Base-by-base conservation (phyloP, 2,113 vertebrate species). In the Tor tambroides region DNA sequence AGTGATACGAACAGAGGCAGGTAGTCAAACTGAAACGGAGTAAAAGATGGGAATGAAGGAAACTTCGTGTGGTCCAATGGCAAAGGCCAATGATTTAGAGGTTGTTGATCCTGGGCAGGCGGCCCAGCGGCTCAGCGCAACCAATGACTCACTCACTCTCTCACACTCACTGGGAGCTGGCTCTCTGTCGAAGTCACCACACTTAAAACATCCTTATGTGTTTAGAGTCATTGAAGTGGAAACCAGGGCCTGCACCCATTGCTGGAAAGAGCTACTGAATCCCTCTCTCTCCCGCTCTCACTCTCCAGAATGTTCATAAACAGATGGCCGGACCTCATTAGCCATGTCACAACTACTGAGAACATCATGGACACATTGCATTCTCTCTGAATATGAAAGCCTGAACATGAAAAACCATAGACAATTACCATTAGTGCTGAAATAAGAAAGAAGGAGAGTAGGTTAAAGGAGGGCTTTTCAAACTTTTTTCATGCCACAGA, bases 191-290 rank as follows among this genome's bases (percentile, higher is more conserved):
- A 94, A 94, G 92, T 94, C 94, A 94, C 92, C 91, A 89, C 92
- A 94, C 94, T 94, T 95, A 93, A 94, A 94, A 92, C 91, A 90
- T 93, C 92, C 93, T 93, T 90, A 91, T 94, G 91, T 94, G 93
- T 94, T 95, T 93, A 91, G 92, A 93, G 92, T 89, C 90, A 87
- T 91, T 93, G 91, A 94, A 95, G 93, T 94, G 94, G 93, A 93
- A 93, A 94, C 92, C 91, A 87, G 91, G 80, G 89, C 19, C 88
- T 83, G 75, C 80, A 91, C 88, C 87, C 92, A 92, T 91, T 92
- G 92, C 92, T 92, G 92, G 91, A 93, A 94, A 92, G 91, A 49
- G 93, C 94, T 94, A 94, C 93, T 94, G 94, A 91, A 94, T 94
- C 90, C 87, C 90, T 92, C 87, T 88, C 87, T 88, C 69, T 63